These are phyloP conservation scores for Ceuthmochares aereus DNA, from an alignment of 2,113 vertebrate species.

Conservation along the genomic window DNA sequence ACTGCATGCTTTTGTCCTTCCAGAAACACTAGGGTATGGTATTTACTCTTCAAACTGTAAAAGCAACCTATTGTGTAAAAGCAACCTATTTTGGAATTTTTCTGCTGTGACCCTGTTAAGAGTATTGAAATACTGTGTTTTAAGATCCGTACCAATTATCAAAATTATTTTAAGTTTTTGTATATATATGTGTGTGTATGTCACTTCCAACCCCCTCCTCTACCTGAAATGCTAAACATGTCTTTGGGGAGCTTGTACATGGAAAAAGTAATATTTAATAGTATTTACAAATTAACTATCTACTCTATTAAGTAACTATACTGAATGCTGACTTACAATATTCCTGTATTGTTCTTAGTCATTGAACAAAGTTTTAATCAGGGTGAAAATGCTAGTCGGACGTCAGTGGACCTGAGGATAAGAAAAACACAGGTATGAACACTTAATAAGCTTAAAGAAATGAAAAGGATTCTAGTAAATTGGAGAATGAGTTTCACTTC, in stretches of 20 bases:
- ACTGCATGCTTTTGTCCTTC: not conserved
- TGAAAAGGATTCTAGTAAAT: not conserved
- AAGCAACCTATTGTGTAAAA: not conserved
- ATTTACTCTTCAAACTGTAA: not conserved
- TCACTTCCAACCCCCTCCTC: fast-evolving
- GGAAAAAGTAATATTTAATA: not conserved
- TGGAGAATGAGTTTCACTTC: fast-evolving
- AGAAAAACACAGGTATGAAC: slow-evolving; percentile 91
- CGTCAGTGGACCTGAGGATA: slow-evolving; percentile 89
- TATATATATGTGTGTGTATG: not conserved
- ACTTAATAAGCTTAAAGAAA: too few relatives aligned
- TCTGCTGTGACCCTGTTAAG: not conserved
- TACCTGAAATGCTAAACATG: not conserved
- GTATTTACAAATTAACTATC: not conserved
- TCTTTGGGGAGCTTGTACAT: not conserved
- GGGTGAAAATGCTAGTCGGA: slow-evolving; percentile 79
- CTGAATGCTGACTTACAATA: not conserved
- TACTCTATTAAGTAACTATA: not conserved
- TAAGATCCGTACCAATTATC: not conserved
- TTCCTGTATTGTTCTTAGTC: slow-evolving; percentile 69
- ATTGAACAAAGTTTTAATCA: slow-evolving; percentile 88
- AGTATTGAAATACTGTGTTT: not conserved
- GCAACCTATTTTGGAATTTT: not conserved
- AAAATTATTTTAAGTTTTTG: not conserved
- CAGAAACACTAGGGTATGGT: not conserved